A percentile compares a stretch with the other conserved stretches of the same genome.
Evolutionary conservation across 2,113 vertebrate species (phyloP).

Genomic region (Leptosomus discolor): DNA sequence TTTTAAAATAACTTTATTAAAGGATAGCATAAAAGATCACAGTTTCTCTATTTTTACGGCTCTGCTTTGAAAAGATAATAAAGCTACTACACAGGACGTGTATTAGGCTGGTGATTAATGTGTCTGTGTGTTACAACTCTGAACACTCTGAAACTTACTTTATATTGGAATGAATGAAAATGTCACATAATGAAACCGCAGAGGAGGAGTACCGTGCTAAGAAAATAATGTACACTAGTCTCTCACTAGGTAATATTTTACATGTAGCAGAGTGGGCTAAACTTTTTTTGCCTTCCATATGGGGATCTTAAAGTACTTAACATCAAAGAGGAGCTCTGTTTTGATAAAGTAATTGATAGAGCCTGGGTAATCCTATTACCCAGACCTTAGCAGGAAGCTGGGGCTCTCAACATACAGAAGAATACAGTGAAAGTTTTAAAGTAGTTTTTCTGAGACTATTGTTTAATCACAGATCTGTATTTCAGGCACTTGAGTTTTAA

Average conservation of each 20-base stretch:
- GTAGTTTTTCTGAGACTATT: not conserved
- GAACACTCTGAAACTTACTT: not conserved
- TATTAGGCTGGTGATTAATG: slow-evolving; percentile 60
- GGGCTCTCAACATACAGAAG: not conserved
- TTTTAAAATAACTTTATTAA: slow-evolving; percentile 70
- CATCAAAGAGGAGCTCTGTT: slow-evolving; percentile 29
- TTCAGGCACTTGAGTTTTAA: not conserved
- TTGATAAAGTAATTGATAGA: slow-evolving; percentile 25
- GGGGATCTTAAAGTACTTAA: slow-evolving; percentile 12
- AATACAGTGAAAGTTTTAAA: not conserved
- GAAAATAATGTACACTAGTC: not conserved
- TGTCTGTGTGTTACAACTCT: not conserved
- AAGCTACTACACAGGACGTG: slow-evolving; percentile 45
- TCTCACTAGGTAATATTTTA: slow-evolving; percentile 31
- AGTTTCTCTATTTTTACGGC: slow-evolving; percentile 62
- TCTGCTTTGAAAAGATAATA: slow-evolving; percentile 63
- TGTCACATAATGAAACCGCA: slow-evolving; percentile 31
- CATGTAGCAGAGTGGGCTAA: not conserved
- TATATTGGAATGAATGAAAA: slow-evolving; percentile 50
- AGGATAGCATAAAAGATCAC: slow-evolving; percentile 62
- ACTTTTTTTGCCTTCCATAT: not conserved
- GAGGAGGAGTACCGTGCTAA: not conserved
- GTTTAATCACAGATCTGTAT: not conserved
- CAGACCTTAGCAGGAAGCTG: not conserved
- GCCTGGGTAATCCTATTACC: not conserved